phyloP scores from a whole-genome alignment of 2,888 invertebrate genomes.

The Noctua comes region DNA sequence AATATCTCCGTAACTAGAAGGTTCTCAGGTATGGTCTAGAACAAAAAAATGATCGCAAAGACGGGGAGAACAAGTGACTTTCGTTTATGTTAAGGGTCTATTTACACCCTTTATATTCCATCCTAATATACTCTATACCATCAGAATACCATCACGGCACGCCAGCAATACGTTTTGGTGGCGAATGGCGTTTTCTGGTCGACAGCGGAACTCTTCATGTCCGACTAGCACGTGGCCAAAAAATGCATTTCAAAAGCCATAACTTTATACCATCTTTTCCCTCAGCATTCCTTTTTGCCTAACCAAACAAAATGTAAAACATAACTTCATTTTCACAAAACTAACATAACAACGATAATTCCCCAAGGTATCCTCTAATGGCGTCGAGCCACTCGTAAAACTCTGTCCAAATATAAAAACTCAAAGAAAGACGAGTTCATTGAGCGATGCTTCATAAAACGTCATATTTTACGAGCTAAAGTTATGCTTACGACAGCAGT shows the following conservation, averaged over 20 bases:
- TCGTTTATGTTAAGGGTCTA: no score
- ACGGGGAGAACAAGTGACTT: no score
- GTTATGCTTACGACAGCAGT: constrained; percentile 30
- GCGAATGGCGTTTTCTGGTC: no score
- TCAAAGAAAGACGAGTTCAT: constrained; percentile 37
- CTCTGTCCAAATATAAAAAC: constrained; percentile 55
- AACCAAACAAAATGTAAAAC: constrained; percentile 17
- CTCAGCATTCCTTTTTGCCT: background rate
- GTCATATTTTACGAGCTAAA: constrained; percentile 54
- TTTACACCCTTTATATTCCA: no score
- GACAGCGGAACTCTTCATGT: background rate
- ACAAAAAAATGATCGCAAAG: no score
- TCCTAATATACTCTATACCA: no score
- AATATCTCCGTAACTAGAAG: no score
- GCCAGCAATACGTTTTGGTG: no score
- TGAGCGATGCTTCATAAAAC: constrained; percentile 56
- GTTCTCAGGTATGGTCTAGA: no score
- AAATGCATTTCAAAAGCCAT: background rate
- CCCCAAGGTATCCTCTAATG: constrained; percentile 34
- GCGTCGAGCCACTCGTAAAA: constrained; percentile 52
- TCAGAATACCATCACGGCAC: no score
- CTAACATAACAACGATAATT: constrained; percentile 11
- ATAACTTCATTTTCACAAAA: constrained; percentile 22
- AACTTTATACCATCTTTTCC: background rate
- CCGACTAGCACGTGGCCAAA: background rate